Evolutionary conservation across 2,797 vertebrate species (phyloP).

Genomic region (Phoeniculus purpureus): DNA sequence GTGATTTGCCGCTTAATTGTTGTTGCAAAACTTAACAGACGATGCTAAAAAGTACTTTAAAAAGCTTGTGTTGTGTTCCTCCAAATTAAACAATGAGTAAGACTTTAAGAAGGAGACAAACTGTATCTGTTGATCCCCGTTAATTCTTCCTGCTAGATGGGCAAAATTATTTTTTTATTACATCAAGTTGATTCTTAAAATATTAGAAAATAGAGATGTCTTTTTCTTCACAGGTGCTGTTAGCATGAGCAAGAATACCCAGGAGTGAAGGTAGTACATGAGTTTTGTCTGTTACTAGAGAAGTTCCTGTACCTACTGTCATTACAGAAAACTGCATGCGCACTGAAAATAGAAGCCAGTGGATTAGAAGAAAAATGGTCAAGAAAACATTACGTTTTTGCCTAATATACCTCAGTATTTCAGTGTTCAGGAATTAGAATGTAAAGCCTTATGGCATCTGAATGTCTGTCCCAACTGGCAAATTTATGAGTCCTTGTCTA

Average conservation of each 20-base stretch:
- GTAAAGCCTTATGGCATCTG: neutral
- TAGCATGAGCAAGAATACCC: slow-evolving; percentile 32
- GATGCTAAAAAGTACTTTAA: accelerated
- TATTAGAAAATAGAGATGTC: neutral
- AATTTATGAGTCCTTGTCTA: neutral
- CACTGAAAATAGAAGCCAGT: neutral
- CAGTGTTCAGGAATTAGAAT: neutral
- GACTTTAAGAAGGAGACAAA: neutral
- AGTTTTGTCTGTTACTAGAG: neutral
- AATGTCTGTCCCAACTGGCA: neutral
- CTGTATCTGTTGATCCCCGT: accelerated
- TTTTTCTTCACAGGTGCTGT: slow-evolving; percentile 20
- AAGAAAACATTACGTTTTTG: neutral
- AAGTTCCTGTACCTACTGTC: neutral
- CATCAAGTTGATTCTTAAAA: neutral
- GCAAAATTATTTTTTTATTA: neutral
- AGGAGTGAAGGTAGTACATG: slow-evolving; percentile 38
- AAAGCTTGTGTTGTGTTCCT: neutral
- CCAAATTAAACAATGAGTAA: neutral
- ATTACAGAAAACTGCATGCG: too few relatives aligned
- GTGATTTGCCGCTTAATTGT: neutral
- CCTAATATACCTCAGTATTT: neutral
- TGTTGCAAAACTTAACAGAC: neutral
- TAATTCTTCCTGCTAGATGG: neutral
- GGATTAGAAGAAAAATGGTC: too few relatives aligned